Base-by-base conservation (phyloP, 2,888 invertebrate genomes). In the Colletes collaris region DNA sequence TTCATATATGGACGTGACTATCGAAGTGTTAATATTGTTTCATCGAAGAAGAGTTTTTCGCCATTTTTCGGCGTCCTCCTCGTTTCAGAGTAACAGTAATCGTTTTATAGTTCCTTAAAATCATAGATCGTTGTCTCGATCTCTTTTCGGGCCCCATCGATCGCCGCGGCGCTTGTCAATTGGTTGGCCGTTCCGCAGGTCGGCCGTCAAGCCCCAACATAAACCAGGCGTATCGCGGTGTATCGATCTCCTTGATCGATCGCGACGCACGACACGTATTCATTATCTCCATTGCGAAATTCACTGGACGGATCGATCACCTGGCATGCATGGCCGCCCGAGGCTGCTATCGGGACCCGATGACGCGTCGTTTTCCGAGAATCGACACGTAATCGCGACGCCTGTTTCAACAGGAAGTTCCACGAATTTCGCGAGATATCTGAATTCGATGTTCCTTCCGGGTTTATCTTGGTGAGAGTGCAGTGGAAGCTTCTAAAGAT, bases 271-370 rank as follows among this genome's bases (percentile, higher is more conserved):
- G 75, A 60, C 77, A 69, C 62, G 66, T 73, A 71, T 72, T 80
- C 80, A 76, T 86, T 87, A 82, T 80, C 69, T 79, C 60, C 53
- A 49, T 80, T 80, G 80, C 75, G 71, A 86, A 81, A 82, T 62
- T 58, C 65, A 53, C 58, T 60, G 62, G 73, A 69, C 72, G 53
- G 76, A 82, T 87, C 85, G 84, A 87, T 87, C 87, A 81, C 81
- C 71, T 63, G 67, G 50, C 59, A 11, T 50, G 64, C 62, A 74
- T 50, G 44, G 59, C 35, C 46, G 56, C 46, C 27, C 40, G 40
- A 55, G 72, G 55, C 58, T 13, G 67, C 49, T 64, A 77, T 79
- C 58, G 55, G 49, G 59, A 62, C 49, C 40, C 50, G 58, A 53
- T 53, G 75, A 68, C 50, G 65, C 68, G 56, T 27, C 59, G 55